Evolutionary conservation across 2,113 vertebrate genomes (phyloP), one percentile per base, ranked within the genome.

Genomic region (Brachypodius melanocephalos): DNA sequence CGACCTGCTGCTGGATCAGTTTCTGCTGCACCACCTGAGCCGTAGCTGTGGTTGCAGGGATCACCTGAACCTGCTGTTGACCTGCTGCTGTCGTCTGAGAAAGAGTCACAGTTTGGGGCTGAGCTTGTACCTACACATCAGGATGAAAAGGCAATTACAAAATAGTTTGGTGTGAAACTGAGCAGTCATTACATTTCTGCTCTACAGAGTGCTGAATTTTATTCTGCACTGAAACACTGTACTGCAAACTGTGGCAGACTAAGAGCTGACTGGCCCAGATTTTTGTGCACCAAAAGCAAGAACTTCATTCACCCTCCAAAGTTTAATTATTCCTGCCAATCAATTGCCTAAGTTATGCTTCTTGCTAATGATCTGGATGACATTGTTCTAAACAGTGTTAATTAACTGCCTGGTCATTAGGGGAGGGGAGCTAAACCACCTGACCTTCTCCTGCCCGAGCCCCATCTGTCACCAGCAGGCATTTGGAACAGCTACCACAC

Each of bases 1-100:
- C 98, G 0, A 98, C 98, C 94, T 98, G 98, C 97, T 98, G 98
- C 88, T 98, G 98, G 58, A 99, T 96, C 62, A 99, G 98, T 54
- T 99, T 99, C 97, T 98, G 98, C 88, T 99, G 98, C 65, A 99
- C 98, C 1, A 98, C 98, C 87, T 98, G 98, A 17, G 98, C 97
- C 3, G 98, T 89, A 1, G 98, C 90, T 0, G 98, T 97, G 54
- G 98, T 98, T 11, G 98, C 96, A 4, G 99, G 95, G 83, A 99
- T 98, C 97, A 99, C 98, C 95, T 99, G 99, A 34, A 99, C 98
- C 93, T 98, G 98, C 85, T 98, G 95, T 10, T 98, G 97, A 7
- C 97, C 93, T 4, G 98, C 93, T 4, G 98, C 94, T 54, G 98
- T 96, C 0, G 98, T 97, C 97, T 98, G 98, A 58, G 98, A 98